Evolutionary conservation across 2,797 vertebrate genomes (phyloP), one percentile per base, ranked within the genome.

Genomic region (Coilia nasus): DNA sequence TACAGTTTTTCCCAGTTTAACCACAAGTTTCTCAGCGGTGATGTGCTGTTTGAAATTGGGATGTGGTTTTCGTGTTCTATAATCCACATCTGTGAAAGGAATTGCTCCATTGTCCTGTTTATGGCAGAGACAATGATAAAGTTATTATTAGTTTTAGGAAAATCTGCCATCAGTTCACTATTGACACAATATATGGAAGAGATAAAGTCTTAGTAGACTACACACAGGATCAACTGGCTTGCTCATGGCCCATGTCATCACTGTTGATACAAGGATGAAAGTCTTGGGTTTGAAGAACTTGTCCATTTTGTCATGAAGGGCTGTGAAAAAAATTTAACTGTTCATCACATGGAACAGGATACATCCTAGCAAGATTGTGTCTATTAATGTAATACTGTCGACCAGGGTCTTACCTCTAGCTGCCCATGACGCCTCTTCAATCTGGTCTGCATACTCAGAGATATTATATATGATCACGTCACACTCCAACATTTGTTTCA

Each of bases 181-280:
- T 56, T 14, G 47, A 50, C 28, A 23, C 47, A 82, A 64, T n/a
- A n/a, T 50, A 47, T 15, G 47, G 75, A 6, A n/a, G 81, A 1
- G 23, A 44, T 62, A 46, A 21, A 84, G 56, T 54, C 23, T 21
- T 0, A 47, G 12, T 10, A 14, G 62, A 82, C 64, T 31, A 95
- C 97, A 94, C 91, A 99, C 98, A 10, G 95, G 93, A 86, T 96
- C 94, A 1, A 91, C 31, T 0, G 92, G 90, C 89, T 95, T 97
- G 90, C 94, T 97, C 84, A 93, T 93, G 0, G 95, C 96, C 98
- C 98, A 99, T 0, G 95, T 99, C 97, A 99, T 96, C 91, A 97
- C 91, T 0, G 97, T 97, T 84, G 98, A 99, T 83, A 99, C 35
- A 2, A 99, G 94, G 87, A 99, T 96, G 88, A 98, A 99, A 54